These are phyloP conservation scores for Glaucomys volans DNA, from an alignment of 2,113 vertebrate genomes.

Conservation along the genomic window DNA sequence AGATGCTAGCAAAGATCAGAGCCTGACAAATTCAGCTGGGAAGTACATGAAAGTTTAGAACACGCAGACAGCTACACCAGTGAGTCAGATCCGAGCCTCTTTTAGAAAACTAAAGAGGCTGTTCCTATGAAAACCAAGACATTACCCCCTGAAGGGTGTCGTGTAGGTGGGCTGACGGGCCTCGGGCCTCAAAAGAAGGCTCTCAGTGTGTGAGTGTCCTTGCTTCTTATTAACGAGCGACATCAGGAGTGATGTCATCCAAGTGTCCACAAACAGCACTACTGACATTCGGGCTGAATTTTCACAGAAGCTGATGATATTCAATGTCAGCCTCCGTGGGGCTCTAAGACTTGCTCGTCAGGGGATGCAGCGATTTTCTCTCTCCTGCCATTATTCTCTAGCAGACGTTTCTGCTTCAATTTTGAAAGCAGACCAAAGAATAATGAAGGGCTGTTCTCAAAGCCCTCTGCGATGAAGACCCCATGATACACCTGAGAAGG, in stretches of 20 bases:
- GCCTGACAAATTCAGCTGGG: constrained; percentile 71
- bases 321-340: constrained; percentile 55
- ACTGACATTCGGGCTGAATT: constrained; percentile 46
- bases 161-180: constrained; percentile 17
- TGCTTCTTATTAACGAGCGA: constrained; percentile 28
- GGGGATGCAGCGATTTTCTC: background rate
- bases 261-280: background rate
- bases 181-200: background rate
- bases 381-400: constrained; percentile 30
- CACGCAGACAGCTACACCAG: constrained; percentile 57
- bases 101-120: constrained; percentile 63
- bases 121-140: constrained; percentile 59
- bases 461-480: background rate
- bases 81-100: constrained; percentile 67
- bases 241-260: constrained; percentile 36
- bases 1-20: constrained; percentile 76
- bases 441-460: constrained; percentile 18
- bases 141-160: background rate
- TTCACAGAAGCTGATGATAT: constrained; percentile 53
- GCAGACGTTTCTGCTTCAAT: constrained; percentile 49
- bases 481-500: background rate
- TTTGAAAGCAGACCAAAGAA: constrained; percentile 9
- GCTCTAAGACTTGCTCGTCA: constrained; percentile 19
- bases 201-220: background rate
- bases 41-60: constrained; percentile 74